Evolutionary conservation across 53 echinoderm and acorn worm genomes (phyloP), one percentile per base, ranked within the genome.

Genomic region (Stichopus horrens): DNA sequence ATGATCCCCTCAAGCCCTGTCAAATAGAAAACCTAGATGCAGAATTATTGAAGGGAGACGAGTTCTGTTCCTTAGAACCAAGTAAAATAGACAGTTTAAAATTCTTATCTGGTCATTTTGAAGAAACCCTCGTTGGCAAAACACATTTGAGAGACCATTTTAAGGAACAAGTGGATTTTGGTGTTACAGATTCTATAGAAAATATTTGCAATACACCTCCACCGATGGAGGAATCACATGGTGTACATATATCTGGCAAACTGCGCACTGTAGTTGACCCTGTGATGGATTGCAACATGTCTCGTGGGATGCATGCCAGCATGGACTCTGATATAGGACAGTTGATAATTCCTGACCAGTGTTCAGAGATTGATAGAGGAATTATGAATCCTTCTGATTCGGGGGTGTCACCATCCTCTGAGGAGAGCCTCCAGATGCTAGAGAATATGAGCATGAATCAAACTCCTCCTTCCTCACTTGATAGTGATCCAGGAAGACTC

Each of bases 391-490:
- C 81, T 19, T 13, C 76, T 77, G 80, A 71, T 23, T 23, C 79
- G 1, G 87, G 87, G 57, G 68, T 85, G 10, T 85, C 85, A 14
- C 85, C 85, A 19, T 85, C 85, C 22, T 63, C 71, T 66, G 85
- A 85, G 66, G 85, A 65, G 52, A 85, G 85, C 59, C 65, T 85
- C 11, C 18, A 66, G 20, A 51, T 85, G 22, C 23, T 85, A 18
- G 66, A 85, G 85, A 85, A 85, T 85, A 53, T 85, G 6, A 87
- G 87, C 37, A 75, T 87, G n/a, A 87, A 87, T 54, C 21, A 16
- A 6, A 74, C 83, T 16, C 74, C 73, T 51, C 83, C 80, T 19
- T 84, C 73, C n/a, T 84, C 77, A 23, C 56, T 86, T 56, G 88
- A 75, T 53, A 75, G 83, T 90, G 92, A 91, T 9, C 78, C 83